Conservation (phyloP, 2,797 vertebrate species). For the Phoeniculus purpureus region DNA sequence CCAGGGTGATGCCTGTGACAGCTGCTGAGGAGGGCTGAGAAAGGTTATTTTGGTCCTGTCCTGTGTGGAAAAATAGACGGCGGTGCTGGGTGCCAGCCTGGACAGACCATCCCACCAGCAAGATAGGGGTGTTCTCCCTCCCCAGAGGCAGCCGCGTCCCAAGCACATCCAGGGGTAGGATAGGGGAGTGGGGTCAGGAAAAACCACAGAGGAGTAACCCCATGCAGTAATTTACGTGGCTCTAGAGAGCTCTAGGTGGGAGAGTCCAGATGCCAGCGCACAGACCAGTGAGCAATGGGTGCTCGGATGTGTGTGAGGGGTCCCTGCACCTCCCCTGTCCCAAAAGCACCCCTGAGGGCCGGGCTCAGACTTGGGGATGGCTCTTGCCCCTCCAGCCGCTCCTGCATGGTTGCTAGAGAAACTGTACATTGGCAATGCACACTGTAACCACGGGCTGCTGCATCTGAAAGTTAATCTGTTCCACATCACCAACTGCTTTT, state of each 20-base stretch:
- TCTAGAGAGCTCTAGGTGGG: neutral
- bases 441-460: neutral
- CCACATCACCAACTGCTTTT: neutral
- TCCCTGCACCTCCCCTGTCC: neutral
- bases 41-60: slow-evolving; percentile 51
- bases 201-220: neutral
- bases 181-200: neutral
- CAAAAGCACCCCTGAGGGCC: neutral
- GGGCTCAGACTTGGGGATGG: neutral
- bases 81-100: neutral
- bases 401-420: neutral
- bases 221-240: neutral
- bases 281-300: rapidly evolving
- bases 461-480: slow-evolving; percentile 34
- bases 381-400: neutral
- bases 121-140: neutral
- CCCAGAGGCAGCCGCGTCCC: rapidly evolving
- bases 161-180: rapidly evolving
- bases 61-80: slow-evolving; percentile 34
- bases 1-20: neutral
- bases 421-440: neutral
- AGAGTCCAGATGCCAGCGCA: rapidly evolving
- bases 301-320: rapidly evolving
- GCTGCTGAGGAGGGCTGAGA: slow-evolving; percentile 37
- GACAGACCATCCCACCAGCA: neutral